A percentile compares a stretch with the other conserved stretches of the same genome.
Evolutionary conservation across 2,113 vertebrate genomes (phyloP).

Genomic region (Gnathonemus longibarbis): DNA sequence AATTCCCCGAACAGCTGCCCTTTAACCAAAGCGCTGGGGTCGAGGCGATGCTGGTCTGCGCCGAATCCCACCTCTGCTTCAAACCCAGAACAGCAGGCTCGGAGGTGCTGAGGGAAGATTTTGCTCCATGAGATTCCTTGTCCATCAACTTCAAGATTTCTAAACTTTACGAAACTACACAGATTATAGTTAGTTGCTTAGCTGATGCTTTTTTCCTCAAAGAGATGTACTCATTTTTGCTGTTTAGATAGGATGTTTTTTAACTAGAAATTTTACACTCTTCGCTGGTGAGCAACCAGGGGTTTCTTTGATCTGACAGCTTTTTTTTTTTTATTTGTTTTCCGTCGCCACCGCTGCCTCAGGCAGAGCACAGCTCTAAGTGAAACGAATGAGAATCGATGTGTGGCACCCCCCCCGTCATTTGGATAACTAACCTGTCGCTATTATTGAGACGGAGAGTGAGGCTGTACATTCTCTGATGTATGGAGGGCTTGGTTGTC

Average conservation of each 20-base stretch:
- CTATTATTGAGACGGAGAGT: background rate
- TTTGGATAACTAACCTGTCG: background rate
- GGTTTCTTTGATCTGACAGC: background rate
- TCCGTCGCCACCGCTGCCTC: background rate
- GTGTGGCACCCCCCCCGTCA: background rate
- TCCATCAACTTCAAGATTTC: background rate
- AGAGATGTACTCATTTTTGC: background rate
- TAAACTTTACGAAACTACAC: background rate
- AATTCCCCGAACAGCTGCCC: conserved; percentile 8
- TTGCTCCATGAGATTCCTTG: background rate
- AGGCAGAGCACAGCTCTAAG: background rate
- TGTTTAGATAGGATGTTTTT: background rate
- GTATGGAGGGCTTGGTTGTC: background rate
- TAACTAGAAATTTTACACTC: background rate
- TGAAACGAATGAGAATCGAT: background rate
- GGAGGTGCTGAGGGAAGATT: background rate
- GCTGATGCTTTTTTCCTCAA: background rate
- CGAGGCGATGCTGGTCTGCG: background rate
- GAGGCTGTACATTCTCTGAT: background rate
- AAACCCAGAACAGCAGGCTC: background rate
- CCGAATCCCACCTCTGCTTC: background rate
- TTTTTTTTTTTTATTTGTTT: background rate
- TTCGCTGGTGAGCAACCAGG: background rate
- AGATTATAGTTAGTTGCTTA: background rate
- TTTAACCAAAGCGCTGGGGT: background rate